phyloP scores from a whole-genome alignment of 2,797 vertebrate species.

The Chloroceryle inda region DNA sequence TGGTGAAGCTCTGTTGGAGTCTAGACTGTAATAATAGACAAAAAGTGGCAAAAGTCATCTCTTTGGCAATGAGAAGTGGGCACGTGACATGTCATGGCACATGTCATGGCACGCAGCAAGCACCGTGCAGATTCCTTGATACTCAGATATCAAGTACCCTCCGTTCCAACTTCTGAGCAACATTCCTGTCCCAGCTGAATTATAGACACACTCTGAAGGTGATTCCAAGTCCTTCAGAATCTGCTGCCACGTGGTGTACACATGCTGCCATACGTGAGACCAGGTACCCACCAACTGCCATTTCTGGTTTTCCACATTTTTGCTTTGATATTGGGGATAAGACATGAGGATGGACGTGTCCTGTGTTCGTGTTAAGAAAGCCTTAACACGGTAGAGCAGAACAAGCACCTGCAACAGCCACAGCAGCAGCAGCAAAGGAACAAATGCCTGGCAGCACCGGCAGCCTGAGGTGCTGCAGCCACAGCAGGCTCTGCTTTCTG shows the following conservation, averaged over 20 bases:
- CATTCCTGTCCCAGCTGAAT: neutral
- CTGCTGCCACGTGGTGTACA: neutral
- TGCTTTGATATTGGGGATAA: neutral
- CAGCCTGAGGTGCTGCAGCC: slow-evolving; percentile 72
- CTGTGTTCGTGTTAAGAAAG: slow-evolving; percentile 59
- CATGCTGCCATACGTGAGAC: neutral
- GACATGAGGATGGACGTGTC: fast-evolving
- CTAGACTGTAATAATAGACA: neutral
- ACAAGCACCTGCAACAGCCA: slow-evolving; percentile 81
- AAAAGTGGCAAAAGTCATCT: neutral
- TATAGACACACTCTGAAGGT: neutral
- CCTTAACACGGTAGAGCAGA: slow-evolving; percentile 83
- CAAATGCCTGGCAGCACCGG: neutral
- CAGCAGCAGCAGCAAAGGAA: slow-evolving; percentile 66
- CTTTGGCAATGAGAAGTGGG: neutral
- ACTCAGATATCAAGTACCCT: neutral
- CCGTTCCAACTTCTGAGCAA: neutral
- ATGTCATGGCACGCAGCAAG: neutral
- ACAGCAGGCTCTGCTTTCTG: neutral
- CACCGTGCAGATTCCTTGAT: neutral
- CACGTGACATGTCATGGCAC: too few species aligned
- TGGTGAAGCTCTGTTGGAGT: neutral
- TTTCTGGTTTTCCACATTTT: neutral
- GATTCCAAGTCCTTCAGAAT: neutral
- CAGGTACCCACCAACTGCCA: neutral